Evolutionary conservation across 1,140 invertebrate genomes (phyloP), one percentile per base, ranked within the genome.

Genomic region (Lithobius niger): DNA sequence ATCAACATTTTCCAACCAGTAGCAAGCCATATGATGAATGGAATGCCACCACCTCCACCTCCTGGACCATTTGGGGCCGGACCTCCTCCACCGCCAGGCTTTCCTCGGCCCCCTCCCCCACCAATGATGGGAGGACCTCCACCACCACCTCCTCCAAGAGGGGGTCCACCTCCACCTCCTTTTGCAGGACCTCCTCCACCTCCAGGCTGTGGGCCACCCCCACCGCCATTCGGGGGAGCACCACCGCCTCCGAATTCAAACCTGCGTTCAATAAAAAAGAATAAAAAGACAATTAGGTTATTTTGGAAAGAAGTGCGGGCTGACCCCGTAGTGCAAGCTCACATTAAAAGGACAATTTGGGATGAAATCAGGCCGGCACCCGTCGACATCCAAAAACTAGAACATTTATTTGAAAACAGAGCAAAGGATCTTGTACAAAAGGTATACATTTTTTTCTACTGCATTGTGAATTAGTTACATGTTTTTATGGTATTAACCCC

Each of bases 221-320:
- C 6, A 10, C 43, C 43, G 16, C 64, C 65, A 67, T 56, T 27
- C 27, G 54, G 43, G 25, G 27, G 36, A 27, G 36, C 25, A 48
- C 27, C 43, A 27, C 19, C 36, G 2, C 15, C 18, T 40, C 45
- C 22, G 31, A 50, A 59, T 43, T 36, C 44, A 56, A 27, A 27
- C 42, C 19, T 31, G 26, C 27, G 26, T 19, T 52, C 40, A 25
- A 55, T 66, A 18, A 86, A 84, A 65, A 96, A 96, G 68, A 92
- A 82, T 62, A 97, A 96, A 69, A 97, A 97, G 70, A 97, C 95
- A n/a, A 84, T 98, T 2, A 97, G 97, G 74, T 74, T 99, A n/a
- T 98, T 99, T 70, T 99, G 96, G 96, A 88, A 88, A 67, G 91
- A 97, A 73, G 82, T 91, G 3, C 78, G 86, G 58, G 6, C 44